Base-by-base conservation (phyloP, 2,888 invertebrate genomes). In the Gandaritis pyraliata region DNA sequence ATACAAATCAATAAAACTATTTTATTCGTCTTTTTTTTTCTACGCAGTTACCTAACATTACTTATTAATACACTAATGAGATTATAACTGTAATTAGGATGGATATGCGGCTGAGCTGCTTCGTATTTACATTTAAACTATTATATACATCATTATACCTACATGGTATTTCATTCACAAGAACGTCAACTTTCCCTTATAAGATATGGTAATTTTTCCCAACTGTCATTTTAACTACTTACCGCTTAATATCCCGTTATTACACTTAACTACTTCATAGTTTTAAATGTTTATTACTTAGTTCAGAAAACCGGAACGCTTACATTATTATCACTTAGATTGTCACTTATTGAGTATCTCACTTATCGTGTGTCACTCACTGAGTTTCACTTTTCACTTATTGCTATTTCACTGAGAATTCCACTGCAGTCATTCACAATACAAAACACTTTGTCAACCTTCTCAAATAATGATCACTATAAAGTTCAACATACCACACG, bases 101-200 rank as follows among this genome's bases (percentile, higher is more conserved):
- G 89, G 89, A 89, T 90, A 90, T 88, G 88, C 86, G 86, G 85
- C 88, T 79, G 82, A 85, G 83, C 86, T 84, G 84, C 80, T 79
- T 69, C 80, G 80, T 81, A 64, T 85, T 80, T 83, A 84, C 72
- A 67, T 57, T 67, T 64, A 51, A 67, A 60, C 66, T 65, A 71
- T 64, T 87, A 87, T 86, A 78, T 86, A 88, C 88, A 87, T 68
- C 67, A 72, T 82, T 86, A 75, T n/a, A n/a, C n/a, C n/a, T 85
- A 87, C 86, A 86, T 66, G 67, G 56, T 58, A 59, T 58, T 48
- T 72, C 74, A 64, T 67, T 78, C 75, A 68, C 63, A 69, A 70
- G 56, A 51, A 68, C 67, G 58, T 69, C 66, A 67, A 67, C 61
- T 66, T 69, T 69, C 67, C 57, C 69, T 66, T 70, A 69, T 8